Base-by-base conservation (phyloP, 35 echinoderm and acorn worm genomes). In the Antedon bifida region DNA sequence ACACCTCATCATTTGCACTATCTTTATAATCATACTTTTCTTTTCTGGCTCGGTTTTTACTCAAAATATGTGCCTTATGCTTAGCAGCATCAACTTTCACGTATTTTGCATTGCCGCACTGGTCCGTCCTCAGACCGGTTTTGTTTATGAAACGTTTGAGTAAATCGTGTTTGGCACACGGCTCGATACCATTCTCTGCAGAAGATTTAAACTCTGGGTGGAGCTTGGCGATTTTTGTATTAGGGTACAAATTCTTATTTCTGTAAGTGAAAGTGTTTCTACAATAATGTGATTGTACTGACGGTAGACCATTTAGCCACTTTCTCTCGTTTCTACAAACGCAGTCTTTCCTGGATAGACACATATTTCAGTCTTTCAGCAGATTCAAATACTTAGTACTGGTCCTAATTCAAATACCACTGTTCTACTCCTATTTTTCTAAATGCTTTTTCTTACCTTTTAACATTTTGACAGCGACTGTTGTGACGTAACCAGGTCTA, bases 371-470 rank as follows among this genome's bases (percentile, higher is more conserved):
- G n/a, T n/a, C n/a, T n/a, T n/a, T n/a, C n/a, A n/a, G n/a, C n/a
- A n/a, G n/a, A n/a, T n/a, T n/a, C n/a, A n/a, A n/a, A n/a, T n/a
- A n/a, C n/a, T n/a, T n/a, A n/a, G n/a, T n/a, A n/a, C n/a, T n/a
- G n/a, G n/a, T n/a, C n/a, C n/a, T n/a, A n/a, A n/a, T n/a, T n/a
- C n/a, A n/a, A n/a, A n/a, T n/a, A n/a, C n/a, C n/a, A n/a, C n/a
- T n/a, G n/a, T n/a, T n/a, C n/a, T n/a, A n/a, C n/a, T n/a, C n/a
- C n/a, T n/a, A n/a, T n/a, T n/a, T n/a, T n/a, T n/a, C n/a, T n/a
- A n/a, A n/a, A n/a, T n/a, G n/a, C n/a, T n/a, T n/a, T 46, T 33
- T 10, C 82, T 3, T 80, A 95, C 92, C 88, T 90, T 95, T 95
- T 35, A 95, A 74, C 46, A 82, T 84, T 36, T 95, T 95, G 0